Conservation (phyloP, 1,140 invertebrate genomes). For the Papilio machaon region DNA sequence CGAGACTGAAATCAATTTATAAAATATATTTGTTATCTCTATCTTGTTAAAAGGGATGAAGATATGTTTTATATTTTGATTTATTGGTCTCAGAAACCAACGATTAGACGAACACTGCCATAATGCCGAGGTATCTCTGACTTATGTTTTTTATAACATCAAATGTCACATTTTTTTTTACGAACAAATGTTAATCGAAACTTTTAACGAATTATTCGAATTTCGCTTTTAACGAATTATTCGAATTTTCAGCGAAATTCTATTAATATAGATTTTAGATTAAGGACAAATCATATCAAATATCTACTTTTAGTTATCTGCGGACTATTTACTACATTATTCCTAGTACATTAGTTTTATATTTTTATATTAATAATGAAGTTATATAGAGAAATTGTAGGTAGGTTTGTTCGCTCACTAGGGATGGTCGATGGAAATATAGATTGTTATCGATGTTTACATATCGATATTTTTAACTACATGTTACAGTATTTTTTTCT, state of each 20-base stretch:
- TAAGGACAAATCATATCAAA: slow-evolving; percentile 48
- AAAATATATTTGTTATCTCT: no score
- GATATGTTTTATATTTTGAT: no score
- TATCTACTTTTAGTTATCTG: slow-evolving; percentile 4
- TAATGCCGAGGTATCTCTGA: not conserved
- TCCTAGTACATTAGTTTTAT: slow-evolving; percentile 31
- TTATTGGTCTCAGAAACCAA: no score
- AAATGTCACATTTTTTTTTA: not conserved
- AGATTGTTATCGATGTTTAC: not conserved
- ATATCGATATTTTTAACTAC: not conserved
- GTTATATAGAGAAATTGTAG: not conserved
- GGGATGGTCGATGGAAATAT: not conserved
- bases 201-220: slow-evolving; percentile 24
- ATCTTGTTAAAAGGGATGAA: no score
- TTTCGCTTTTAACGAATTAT: slow-evolving; percentile 29
- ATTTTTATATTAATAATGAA: slow-evolving; percentile 25
- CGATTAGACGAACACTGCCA: slow-evolving; percentile 17
- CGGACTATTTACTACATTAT: slow-evolving; percentile 21
- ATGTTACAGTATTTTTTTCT: not conserved
- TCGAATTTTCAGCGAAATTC: slow-evolving; percentile 25
- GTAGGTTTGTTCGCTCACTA: not conserved
- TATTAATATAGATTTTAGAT: slow-evolving; percentile 41
- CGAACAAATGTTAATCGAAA: slow-evolving; percentile 16
- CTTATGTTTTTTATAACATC: slow-evolving; percentile 1
- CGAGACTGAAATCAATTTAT: not conserved